Conservation (phyloP, 2,797 vertebrate species). For the Uromys caudimaculatus region DNA sequence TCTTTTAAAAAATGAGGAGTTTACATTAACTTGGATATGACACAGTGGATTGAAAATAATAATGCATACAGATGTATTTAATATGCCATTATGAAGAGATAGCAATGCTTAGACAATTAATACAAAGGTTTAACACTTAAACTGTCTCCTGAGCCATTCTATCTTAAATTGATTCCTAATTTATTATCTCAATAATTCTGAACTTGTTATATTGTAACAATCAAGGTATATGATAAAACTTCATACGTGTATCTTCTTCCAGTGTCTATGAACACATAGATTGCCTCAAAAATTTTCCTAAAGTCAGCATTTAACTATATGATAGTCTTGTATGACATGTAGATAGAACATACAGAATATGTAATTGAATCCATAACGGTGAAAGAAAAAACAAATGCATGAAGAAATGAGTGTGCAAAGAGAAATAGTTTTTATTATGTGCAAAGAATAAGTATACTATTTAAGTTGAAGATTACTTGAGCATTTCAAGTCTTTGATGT, state of each 20-base stretch:
- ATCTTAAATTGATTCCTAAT: not conserved
- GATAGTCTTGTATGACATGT: not conserved
- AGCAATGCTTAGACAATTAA: not conserved
- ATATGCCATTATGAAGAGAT: not conserved
- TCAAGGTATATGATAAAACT: not conserved
- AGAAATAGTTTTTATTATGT: not conserved
- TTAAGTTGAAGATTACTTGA: not conserved
- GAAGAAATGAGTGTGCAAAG: not conserved
- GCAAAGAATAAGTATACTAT: not conserved
- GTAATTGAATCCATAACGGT: not conserved
- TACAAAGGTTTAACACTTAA: not conserved
- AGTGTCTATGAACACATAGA: not conserved
- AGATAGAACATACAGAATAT: not conserved
- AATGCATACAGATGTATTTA: not conserved
- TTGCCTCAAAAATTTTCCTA: not conserved
- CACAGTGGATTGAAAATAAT: not conserved
- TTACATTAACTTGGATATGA: not conserved
- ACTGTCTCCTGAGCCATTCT: not conserved
- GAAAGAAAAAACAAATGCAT: not conserved
- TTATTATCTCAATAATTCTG: not conserved
- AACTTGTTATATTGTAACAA: not conserved
- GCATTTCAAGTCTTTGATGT: not conserved
- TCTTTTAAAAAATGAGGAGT: too few relatives aligned
- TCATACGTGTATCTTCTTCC: not conserved
- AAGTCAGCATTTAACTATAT: not conserved